A percentile compares a stretch with the other conserved stretches of the same genome.
These are phyloP conservation scores for Gadopsis bispinosus DNA, from an alignment of 2,797 vertebrate genomes.

Conservation along the genomic window DNA sequence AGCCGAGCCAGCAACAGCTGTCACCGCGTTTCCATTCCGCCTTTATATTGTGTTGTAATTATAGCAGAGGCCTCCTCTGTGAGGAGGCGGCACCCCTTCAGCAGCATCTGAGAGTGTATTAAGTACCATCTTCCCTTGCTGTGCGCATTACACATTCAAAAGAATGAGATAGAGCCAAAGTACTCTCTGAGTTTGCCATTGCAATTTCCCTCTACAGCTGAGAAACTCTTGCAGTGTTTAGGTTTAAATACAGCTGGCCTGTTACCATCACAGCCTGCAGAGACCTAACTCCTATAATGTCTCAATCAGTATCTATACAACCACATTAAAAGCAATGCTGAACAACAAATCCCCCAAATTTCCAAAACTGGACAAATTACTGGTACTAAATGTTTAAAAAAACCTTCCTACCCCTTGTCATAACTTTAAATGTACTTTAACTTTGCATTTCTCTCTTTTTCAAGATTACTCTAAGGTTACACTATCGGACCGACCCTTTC, in stretches of 20 bases:
- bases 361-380: constrained; percentile 30
- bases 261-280: constrained; percentile 14
- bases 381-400: constrained; percentile 15
- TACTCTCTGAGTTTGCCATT: constrained; percentile 32
- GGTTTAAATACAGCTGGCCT: constrained; percentile 7
- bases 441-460: constrained; percentile 40
- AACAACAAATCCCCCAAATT: constrained; percentile 27
- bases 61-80: constrained; percentile 72
- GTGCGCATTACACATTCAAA: constrained; percentile 51
- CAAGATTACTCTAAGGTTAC: constrained; percentile 48
- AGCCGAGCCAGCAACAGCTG: constrained; percentile 72
- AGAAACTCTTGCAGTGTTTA: constrained; percentile 32
- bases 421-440: constrained; percentile 47
- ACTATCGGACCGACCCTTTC: constrained; percentile 34
- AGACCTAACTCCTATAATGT: constrained; percentile 15
- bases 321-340: constrained; percentile 23
- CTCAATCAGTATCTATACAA: constrained; percentile 6
- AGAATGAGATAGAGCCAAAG: constrained; percentile 50
- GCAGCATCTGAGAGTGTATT: constrained; percentile 58
- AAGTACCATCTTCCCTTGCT: constrained; percentile 51
- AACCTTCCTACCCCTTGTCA: neutral
- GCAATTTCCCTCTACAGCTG: constrained; percentile 36
- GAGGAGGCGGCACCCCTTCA: constrained; percentile 66
- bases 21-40: constrained; percentile 60
- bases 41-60: constrained; percentile 76